Evolutionary conservation across 2,797 vertebrate genomes (phyloP).

Genomic region (Falco concolor): DNA sequence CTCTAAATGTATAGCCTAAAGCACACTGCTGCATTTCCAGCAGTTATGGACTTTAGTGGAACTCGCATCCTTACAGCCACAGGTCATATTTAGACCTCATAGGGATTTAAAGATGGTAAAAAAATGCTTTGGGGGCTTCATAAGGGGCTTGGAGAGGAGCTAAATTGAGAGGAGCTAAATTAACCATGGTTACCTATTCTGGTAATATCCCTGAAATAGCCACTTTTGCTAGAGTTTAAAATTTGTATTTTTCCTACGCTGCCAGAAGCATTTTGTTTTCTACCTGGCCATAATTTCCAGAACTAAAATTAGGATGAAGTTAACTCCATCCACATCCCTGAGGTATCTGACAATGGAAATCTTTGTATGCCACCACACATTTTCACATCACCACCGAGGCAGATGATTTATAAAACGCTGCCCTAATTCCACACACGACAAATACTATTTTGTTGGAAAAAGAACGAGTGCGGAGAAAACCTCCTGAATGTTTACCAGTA

Average conservation of each 20-base stretch:
- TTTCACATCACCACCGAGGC: slow-evolving; percentile 33
- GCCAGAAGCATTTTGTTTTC: slow-evolving; percentile 41
- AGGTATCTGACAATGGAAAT: slow-evolving; percentile 55
- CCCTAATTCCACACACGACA: slow-evolving; percentile 52
- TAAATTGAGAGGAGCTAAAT: neutral
- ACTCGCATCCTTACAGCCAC: neutral
- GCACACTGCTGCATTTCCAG: neutral
- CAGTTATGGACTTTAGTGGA: neutral
- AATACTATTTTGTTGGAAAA: slow-evolving; percentile 63
- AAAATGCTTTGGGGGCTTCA: neutral
- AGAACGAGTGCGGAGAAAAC: slow-evolving; percentile 15
- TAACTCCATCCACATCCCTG: slow-evolving; percentile 22
- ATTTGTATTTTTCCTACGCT: slow-evolving; percentile 52
- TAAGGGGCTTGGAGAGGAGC: neutral
- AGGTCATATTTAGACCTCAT: neutral
- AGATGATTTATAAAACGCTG: slow-evolving; percentile 43
- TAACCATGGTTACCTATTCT: neutral
- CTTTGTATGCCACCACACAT: slow-evolving; percentile 49
- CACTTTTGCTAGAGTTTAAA: neutral
- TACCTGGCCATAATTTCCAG: slow-evolving; percentile 17
- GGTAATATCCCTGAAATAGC: neutral
- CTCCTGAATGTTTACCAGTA: slow-evolving; percentile 72
- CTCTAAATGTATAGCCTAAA: neutral
- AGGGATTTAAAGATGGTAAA: neutral
- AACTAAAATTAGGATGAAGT: slow-evolving; percentile 45